Evolutionary conservation across 1,140 invertebrate genomes (phyloP), one percentile per base, ranked within the genome.

Genomic region (Drosophila azteca): DNA sequence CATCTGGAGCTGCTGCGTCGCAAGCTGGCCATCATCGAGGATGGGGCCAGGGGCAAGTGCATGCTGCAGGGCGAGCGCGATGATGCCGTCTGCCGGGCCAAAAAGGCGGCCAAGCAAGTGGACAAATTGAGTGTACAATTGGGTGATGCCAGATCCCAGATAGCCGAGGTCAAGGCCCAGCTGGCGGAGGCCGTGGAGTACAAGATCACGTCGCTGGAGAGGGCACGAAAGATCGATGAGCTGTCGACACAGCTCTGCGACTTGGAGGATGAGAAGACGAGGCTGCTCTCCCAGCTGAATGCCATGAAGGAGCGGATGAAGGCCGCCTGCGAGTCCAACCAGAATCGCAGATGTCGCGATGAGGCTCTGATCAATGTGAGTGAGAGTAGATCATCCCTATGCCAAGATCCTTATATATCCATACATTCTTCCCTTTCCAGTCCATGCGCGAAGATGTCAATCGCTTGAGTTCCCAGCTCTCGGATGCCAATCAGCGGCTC

Each of bases 1-100:
- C 97, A 98, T 90, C 92, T 98, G 79, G 97, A 98, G 92, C 93
- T 98, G 46, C 92, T 98, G 17, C 93, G 97, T 22, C 95, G 97
- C 73, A 98, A 98, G 92, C 90, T 97, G 31, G 94, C 95, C 58
- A 93, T 97, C 1, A 96, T 97, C 91, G 96, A 97, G 77, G 96
- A 96, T 46, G 95, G 94, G 48, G 93, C 94, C 1, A 93, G 95
- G 31, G 94, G 95, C 35, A 95, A 95, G 64, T 94, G 94, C 3
- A 93, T 95, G 51, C 51, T 94, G 31, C 93, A 95, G 79, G 94
- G 94, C 11, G 96, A 97, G 90, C 93, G 95, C 46, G 96, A 97
- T 75, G 96, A 97, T 74, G 95, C 96, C 0, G 94, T 95, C 54
- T 88, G 94, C 26, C 93, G 96, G 64, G 94, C 94, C 44, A 96